Conservation (phyloP, 1,140 invertebrate genomes). For the Bombus sibiricus region DNA sequence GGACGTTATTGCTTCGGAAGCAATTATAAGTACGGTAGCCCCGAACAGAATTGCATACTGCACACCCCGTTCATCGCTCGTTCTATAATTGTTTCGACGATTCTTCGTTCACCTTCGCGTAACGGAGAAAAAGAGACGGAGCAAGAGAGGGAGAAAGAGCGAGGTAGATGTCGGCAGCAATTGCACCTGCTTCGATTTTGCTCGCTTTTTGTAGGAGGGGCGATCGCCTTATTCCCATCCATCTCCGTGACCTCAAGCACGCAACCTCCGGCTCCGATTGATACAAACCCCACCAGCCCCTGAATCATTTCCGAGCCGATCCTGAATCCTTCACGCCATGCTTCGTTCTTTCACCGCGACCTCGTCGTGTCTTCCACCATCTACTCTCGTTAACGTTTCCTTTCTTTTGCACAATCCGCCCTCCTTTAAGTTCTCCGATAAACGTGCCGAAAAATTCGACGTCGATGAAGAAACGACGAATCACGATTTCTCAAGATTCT, state of each 20-base stretch:
- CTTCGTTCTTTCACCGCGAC: not conserved
- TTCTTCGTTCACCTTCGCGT: constrained; percentile 52
- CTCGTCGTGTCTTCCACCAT: not conserved
- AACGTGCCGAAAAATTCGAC: not conserved
- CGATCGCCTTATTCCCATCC: constrained; percentile 67
- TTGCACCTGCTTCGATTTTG: constrained; percentile 76
- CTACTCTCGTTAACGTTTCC: not conserved
- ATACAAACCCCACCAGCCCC: constrained; percentile 58
- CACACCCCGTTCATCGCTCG: constrained; percentile 53
- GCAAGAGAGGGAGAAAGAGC: too few species aligned
- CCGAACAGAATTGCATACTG: constrained; percentile 67
- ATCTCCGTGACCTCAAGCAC: constrained; percentile 70
- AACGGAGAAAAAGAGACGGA: not conserved
- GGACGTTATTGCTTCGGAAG: constrained; percentile 67
- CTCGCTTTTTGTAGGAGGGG: constrained; percentile 70
- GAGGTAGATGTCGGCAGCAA: constrained; percentile 48
- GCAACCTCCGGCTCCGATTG: constrained; percentile 71
- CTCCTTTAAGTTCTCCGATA: not conserved
- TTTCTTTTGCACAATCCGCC: too few species aligned
- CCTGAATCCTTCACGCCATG: constrained; percentile 42
- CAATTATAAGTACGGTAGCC: constrained; percentile 73
- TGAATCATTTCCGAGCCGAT: not conserved
- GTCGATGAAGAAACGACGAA: too few species aligned
- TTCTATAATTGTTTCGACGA: constrained; percentile 75
- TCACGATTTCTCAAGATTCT: not conserved